Conservation (phyloP, 2,113 vertebrate species). For the Natator depressus region DNA sequence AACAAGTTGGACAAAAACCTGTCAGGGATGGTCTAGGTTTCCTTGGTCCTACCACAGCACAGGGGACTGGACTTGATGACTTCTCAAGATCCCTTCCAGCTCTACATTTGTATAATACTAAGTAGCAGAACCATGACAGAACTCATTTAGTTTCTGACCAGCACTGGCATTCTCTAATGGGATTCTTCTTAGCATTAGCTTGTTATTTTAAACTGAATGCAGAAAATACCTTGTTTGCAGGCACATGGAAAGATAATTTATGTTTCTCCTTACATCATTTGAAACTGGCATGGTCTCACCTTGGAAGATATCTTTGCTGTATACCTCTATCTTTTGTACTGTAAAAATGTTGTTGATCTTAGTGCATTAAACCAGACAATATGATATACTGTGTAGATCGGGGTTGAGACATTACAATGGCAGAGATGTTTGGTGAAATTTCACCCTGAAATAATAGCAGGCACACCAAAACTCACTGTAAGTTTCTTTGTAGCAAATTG, state of each 20-base stretch:
- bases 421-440: neutral
- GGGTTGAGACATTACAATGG: neutral
- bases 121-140: neutral
- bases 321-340: neutral
- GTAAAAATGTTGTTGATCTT: neutral
- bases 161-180: neutral
- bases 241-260: neutral
- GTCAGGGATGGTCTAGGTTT: too few species aligned
- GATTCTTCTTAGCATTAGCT: neutral
- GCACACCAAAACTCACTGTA: neutral
- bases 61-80: too few species aligned
- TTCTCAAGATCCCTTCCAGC: too few species aligned
- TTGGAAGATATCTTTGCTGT: neutral
- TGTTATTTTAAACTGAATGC: neutral
- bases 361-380: neutral
- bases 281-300: neutral
- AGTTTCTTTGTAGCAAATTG: neutral
- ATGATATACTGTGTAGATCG: neutral
- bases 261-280: neutral
- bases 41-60: too few species aligned
- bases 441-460: neutral
- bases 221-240: neutral
- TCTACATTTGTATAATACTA: too few species aligned
- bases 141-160: neutral
- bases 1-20: too few species aligned